These are phyloP conservation scores for Mareca penelope DNA, from an alignment of 2,797 vertebrate genomes.

Conservation along the genomic window DNA sequence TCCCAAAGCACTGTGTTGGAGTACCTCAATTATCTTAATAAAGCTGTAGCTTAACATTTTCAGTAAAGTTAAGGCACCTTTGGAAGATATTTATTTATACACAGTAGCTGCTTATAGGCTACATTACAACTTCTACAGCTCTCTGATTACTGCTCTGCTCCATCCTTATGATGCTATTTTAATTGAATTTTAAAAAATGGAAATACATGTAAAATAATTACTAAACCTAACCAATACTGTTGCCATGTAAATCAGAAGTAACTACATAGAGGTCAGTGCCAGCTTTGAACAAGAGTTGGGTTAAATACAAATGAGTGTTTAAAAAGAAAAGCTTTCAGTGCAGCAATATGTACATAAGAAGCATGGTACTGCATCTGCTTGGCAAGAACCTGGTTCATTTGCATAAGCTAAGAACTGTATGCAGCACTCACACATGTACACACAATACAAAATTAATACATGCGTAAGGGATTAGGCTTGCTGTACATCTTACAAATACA, in stretches of 20 bases:
- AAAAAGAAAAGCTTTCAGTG: background rate
- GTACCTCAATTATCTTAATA: background rate
- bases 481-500: background rate
- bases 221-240: background rate
- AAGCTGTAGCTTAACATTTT: background rate
- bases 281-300: background rate
- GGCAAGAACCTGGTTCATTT: background rate
- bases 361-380: background rate
- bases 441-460: background rate
- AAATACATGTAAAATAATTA: conserved; percentile 15
- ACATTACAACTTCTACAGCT: background rate
- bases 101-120: background rate
- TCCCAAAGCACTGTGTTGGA: background rate
- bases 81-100: background rate
- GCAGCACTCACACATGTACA: background rate
- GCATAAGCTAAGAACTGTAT: background rate
- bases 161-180: background rate
- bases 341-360: background rate
- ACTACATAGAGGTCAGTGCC: background rate
- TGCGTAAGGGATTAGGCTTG: background rate
- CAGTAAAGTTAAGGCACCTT: background rate
- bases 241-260: background rate
- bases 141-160: conserved; percentile 10
- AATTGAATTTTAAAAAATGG: background rate
- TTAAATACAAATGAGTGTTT: background rate